A percentile compares a stretch with the other conserved stretches of the same genome.
These are phyloP conservation scores for Sminthurinus aureus DNA, from an alignment of 2,888 invertebrate genomes.

Conservation along the genomic window DNA sequence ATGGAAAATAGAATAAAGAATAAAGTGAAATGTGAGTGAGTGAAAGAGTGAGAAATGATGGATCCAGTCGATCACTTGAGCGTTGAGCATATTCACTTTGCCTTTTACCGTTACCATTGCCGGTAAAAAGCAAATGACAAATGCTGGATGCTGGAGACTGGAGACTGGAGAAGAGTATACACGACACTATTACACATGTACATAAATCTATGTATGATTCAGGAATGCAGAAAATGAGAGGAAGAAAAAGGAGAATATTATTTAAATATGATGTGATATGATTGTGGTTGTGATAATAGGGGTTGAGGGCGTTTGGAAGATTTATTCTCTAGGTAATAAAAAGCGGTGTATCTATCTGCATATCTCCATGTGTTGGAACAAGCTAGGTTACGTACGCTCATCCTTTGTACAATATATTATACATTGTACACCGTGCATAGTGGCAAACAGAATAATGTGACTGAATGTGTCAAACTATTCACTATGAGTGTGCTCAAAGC, in stretches of 20 bases:
- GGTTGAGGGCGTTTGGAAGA: not conserved
- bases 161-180: too few relatives aligned
- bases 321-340: constrained; percentile 5
- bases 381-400: not conserved
- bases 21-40: too few relatives aligned
- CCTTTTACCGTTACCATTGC: too few relatives aligned
- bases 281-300: not conserved
- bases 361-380: not conserved
- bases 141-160: too few relatives aligned
- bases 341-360: not conserved
- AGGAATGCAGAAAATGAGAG: not conserved
- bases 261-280: not conserved
- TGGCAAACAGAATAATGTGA: constrained; percentile 36
- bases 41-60: too few relatives aligned
- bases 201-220: too few relatives aligned
- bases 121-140: too few relatives aligned
- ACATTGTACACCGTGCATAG: not conserved
- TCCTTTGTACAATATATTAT: not conserved
- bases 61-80: too few relatives aligned
- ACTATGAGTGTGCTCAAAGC: constrained; percentile 37
- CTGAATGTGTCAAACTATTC: constrained; percentile 47
- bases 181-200: too few relatives aligned
- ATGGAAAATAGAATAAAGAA: too few relatives aligned
- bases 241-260: not conserved
- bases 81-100: too few relatives aligned